phyloP scores from a whole-genome alignment of 2,797 vertebrate species.

The Coregonus sp. region DNA sequence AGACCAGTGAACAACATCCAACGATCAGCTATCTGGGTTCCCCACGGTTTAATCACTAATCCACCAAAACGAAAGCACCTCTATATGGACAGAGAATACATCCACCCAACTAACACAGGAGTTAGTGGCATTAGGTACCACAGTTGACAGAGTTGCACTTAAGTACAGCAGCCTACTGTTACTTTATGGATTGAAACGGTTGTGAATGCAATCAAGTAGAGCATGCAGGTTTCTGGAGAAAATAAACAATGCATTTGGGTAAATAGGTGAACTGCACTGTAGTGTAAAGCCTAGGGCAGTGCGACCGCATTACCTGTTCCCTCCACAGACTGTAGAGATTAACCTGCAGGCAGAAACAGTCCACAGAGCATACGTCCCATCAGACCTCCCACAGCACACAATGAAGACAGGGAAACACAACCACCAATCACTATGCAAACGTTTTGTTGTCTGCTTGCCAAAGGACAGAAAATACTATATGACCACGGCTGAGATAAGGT shows the following conservation, averaged over 20 bases:
- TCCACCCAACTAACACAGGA: not conserved
- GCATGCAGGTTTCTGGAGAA: not conserved
- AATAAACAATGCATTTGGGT: not conserved
- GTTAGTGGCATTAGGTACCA: not conserved
- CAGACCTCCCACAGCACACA: not conserved
- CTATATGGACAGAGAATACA: conserved; percentile 12
- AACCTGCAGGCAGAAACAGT: not conserved
- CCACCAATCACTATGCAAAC: not conserved
- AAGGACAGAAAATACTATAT: not conserved
- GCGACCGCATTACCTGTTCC: not conserved
- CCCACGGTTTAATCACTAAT: conserved; percentile 10
- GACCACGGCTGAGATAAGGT: not conserved
- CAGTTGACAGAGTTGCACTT: not conserved
- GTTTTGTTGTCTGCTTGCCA: not conserved
- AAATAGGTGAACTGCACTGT: not conserved
- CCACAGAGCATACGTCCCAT: conserved; percentile 19
- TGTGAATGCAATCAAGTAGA: not conserved
- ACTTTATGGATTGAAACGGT: not conserved
- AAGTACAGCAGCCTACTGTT: not conserved
- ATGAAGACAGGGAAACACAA: conserved; percentile 7
- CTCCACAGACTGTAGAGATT: not conserved
- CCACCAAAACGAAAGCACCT: conserved; percentile 6
- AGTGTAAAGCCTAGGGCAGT: not conserved
- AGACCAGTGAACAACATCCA: conserved; percentile 55
- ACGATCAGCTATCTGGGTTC: conserved; percentile 33